A percentile compares a stretch with the other conserved stretches of the same genome.
Conservation (phyloP, 2,797 vertebrate species). For the Pipistrellus kuhlii region DNA sequence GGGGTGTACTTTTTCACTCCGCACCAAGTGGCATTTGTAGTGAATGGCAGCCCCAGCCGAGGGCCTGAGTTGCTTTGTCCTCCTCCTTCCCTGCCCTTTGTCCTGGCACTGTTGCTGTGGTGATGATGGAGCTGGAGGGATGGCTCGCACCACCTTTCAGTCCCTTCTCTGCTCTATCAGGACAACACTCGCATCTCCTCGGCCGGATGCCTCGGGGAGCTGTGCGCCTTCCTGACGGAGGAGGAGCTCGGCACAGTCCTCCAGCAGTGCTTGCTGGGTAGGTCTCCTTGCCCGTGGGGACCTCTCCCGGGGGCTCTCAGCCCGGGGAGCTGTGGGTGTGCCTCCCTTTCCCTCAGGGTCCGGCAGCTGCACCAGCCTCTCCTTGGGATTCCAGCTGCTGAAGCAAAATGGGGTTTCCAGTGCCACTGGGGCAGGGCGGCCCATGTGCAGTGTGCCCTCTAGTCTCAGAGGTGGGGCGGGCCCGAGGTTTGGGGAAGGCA, state of each 20-base stretch:
- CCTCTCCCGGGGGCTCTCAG: not conserved
- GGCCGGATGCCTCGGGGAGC: constrained; percentile 96
- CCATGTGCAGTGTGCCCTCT: not conserved
- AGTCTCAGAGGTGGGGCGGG: not conserved
- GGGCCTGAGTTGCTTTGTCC: not conserved
- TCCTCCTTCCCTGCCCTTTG: not conserved
- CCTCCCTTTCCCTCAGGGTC: not conserved
- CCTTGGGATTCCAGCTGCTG: not conserved
- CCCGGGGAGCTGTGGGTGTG: not conserved
- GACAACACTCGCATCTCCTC: constrained; percentile 97
- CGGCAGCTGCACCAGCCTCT: not conserved
- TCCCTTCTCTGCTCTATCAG: constrained; percentile 83
- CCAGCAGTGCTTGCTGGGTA: constrained; percentile 95
- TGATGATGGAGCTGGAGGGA: not conserved
- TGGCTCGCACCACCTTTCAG: not conserved
- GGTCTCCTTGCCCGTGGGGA: constrained; percentile 48
- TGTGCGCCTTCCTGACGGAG: constrained; percentile 95
- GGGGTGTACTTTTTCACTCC: constrained; percentile 13
- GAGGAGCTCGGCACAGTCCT: constrained; percentile 94
- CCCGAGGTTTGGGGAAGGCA: not conserved
- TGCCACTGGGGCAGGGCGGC: not conserved
- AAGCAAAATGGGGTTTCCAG: not conserved
- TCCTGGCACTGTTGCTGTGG: not conserved
- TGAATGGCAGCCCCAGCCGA: not conserved
- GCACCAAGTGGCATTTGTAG: not conserved